Conservation (phyloP, 2,888 invertebrate genomes). For the Diadromus collaris region DNA sequence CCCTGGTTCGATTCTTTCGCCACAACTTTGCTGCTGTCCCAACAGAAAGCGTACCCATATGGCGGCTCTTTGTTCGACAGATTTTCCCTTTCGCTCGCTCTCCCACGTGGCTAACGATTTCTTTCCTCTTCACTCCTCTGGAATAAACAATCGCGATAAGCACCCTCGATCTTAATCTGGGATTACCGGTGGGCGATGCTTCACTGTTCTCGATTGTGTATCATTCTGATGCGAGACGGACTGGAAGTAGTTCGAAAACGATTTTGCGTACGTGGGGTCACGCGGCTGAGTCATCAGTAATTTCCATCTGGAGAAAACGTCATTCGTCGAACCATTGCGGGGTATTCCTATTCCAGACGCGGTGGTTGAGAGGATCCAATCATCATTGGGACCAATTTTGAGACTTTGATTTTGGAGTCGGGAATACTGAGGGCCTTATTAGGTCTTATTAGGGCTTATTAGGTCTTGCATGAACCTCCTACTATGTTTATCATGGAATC, state of each 20-base stretch:
- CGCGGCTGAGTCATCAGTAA: neutral
- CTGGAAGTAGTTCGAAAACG: neutral
- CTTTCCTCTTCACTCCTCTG: conserved; percentile 11
- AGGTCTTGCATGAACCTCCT: neutral
- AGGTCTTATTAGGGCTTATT: neutral
- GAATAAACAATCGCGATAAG: neutral
- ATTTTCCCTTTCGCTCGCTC: conserved; percentile 19
- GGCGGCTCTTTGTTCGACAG: conserved; percentile 29
- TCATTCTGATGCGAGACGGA: neutral
- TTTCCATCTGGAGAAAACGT: neutral
- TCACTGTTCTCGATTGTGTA: neutral
- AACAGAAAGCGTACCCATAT: conserved; percentile 26
- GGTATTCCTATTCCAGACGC: neutral
- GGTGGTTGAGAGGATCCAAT: neutral
- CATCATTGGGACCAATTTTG: neutral
- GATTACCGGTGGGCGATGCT: neutral
- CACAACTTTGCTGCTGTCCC: conserved; percentile 11
- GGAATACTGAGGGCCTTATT: neutral
- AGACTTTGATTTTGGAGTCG: neutral
- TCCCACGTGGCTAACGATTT: conserved; percentile 23
- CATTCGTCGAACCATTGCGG: neutral
- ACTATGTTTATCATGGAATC: neutral
- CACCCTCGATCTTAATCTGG: neutral
- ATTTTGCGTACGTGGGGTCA: neutral
- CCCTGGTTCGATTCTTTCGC: conserved; percentile 25